Conservation (phyloP, 2,888 invertebrate species). For the Cantharis flavilabris region DNA sequence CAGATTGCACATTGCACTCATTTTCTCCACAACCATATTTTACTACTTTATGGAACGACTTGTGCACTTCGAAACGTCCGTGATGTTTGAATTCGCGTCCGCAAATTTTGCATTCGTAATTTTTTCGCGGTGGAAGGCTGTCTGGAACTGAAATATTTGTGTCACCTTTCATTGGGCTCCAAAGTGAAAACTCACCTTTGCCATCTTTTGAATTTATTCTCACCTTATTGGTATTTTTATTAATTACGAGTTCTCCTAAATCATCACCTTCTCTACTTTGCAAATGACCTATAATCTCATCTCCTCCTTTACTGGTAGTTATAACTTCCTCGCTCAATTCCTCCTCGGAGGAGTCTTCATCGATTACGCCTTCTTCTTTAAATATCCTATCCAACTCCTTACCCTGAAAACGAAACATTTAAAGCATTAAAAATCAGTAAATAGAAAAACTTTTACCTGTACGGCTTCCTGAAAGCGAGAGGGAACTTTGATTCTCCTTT, state of each 20-base stretch:
- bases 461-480: slow-evolving; percentile 63
- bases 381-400: slow-evolving; percentile 76
- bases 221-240: slow-evolving; percentile 47
- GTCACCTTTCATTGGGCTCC: background rate
- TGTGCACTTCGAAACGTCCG: slow-evolving; percentile 59
- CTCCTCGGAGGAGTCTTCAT: slow-evolving; percentile 61
- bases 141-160: background rate
- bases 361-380: slow-evolving; percentile 72
- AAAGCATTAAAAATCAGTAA: background rate
- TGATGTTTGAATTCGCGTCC: slow-evolving; percentile 59
- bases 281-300: slow-evolving; percentile 69
- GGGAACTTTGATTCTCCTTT: slow-evolving; percentile 69
- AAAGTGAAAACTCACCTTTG: slow-evolving; percentile 39
- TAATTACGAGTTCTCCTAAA: slow-evolving; percentile 66
- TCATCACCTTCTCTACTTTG: slow-evolving; percentile 64
- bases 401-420: slow-evolving; percentile 56
- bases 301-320: slow-evolving; percentile 28
- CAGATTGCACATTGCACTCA: slow-evolving; percentile 45
- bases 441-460: slow-evolving; percentile 53
- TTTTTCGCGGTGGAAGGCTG: slow-evolving; percentile 37
- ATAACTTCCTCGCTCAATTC: slow-evolving; percentile 48
- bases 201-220: slow-evolving; percentile 30
- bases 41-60: slow-evolving; percentile 65
- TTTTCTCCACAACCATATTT: slow-evolving; percentile 60
- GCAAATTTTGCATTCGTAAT: slow-evolving; percentile 60